Conservation (phyloP, 2,888 invertebrate genomes). For the Strigamia crassipes region DNA sequence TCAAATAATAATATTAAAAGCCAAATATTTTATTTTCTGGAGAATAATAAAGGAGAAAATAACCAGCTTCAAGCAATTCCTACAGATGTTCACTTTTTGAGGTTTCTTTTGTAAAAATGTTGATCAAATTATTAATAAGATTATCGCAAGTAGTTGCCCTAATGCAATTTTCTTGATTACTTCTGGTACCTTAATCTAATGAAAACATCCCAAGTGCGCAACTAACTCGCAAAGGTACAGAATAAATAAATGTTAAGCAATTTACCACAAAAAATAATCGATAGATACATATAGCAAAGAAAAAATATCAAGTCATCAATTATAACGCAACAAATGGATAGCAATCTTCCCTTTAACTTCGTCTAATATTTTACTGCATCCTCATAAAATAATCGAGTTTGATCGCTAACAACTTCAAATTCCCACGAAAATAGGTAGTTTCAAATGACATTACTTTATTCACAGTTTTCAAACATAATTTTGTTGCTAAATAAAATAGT, state of each 20-base stretch:
- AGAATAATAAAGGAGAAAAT: no score
- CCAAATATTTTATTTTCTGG: no score
- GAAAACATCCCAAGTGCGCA: not conserved
- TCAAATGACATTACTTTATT: no score
- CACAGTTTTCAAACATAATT: no score
- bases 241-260: slow-evolving; percentile 11
- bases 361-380: no score
- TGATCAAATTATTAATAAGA: slow-evolving; percentile 16
- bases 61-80: no score
- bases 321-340: not conserved
- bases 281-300: not conserved
- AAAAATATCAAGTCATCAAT: not conserved
- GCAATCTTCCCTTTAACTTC: not conserved
- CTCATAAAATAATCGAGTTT: no score
- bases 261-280: not conserved
- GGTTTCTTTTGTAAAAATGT: not conserved
- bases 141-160: slow-evolving; percentile 3
- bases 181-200: not conserved
- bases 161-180: slow-evolving; percentile 16
- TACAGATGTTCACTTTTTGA: no score
- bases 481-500: no score
- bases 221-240: not conserved
- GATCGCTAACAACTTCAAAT: no score
- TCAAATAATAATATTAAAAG: no score
- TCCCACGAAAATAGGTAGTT: no score